Percentiles rank a stretch among this genome's conserved stretches.
Conservation (phyloP, 2,888 invertebrate species). For the Plutella xylostella region DNA sequence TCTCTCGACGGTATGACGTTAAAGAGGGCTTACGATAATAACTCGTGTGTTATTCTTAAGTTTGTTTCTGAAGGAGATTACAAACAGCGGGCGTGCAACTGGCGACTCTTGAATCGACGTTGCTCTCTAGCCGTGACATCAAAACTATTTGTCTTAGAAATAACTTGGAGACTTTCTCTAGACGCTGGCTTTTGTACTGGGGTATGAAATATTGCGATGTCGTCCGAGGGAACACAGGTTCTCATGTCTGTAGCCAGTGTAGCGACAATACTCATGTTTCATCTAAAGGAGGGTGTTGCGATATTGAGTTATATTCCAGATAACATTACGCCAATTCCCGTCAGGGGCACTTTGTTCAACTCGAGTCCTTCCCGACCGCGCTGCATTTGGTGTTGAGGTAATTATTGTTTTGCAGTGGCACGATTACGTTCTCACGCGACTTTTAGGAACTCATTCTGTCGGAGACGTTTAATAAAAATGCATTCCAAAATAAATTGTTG, state of each 20-base stretch:
- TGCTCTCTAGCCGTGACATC: conserved; percentile 42
- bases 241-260: conserved; percentile 24
- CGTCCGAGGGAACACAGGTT: conserved; percentile 34
- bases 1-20: background rate
- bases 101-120: conserved; percentile 48
- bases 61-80: conserved; percentile 60
- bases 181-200: conserved; percentile 21
- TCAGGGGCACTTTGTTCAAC: too few species aligned
- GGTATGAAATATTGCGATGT: conserved; percentile 46
- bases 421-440: conserved; percentile 26
- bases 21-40: conserved; percentile 6
- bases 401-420: background rate
- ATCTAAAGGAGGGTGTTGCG: conserved; percentile 12
- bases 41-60: conserved; percentile 49
- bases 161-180: conserved; percentile 55
- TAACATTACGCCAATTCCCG: conserved; percentile 14
- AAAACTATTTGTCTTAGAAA: conserved; percentile 61
- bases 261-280: conserved; percentile 33
- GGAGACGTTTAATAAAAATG: conserved; percentile 33
- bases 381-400: background rate
- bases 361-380: too few species aligned
- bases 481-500: conserved; percentile 47
- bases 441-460: conserved; percentile 19
- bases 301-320: conserved; percentile 18
- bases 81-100: conserved; percentile 49